A percentile compares a stretch with the other conserved stretches of the same genome.
These are phyloP conservation scores for Umimayanthus kanabou DNA, from an alignment of 92 coral and sea anemone genomes.

Conservation along the genomic window DNA sequence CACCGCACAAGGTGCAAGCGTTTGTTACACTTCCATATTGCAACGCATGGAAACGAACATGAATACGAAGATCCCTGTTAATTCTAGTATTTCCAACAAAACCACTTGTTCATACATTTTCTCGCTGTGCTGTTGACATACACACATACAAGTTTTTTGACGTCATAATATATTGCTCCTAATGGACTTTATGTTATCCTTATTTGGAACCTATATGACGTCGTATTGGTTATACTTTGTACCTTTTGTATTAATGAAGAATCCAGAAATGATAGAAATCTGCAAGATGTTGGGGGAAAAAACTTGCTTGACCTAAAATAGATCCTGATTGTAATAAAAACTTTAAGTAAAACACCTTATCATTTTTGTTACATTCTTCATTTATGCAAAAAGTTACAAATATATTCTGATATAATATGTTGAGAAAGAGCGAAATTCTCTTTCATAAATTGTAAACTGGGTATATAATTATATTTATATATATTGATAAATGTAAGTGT, in stretches of 20 bases:
- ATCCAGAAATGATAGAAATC: background rate
- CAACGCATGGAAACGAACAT: background rate
- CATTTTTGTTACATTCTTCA: background rate
- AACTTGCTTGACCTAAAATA: background rate
- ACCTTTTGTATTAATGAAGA: conserved; percentile 4
- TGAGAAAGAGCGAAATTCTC: background rate
- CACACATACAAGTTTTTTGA: background rate
- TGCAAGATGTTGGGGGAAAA: background rate
- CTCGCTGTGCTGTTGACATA: background rate
- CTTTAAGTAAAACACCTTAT: background rate
- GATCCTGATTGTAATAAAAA: background rate
- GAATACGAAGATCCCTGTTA: background rate
- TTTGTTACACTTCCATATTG: too few species aligned
- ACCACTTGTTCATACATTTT: background rate
- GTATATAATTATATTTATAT: background rate
- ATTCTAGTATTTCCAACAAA: background rate
- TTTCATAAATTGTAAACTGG: background rate
- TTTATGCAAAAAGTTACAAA: conserved; percentile 15
- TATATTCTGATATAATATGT: background rate
- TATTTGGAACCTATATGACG: background rate
- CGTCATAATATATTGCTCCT: conserved; percentile 2
- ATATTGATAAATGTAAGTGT: background rate
- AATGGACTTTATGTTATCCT: background rate
- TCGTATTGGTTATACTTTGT: background rate
- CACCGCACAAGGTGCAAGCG: too few species aligned